Conservation (phyloP, 2,113 vertebrate species). For the Eudyptes chrysolophus region DNA sequence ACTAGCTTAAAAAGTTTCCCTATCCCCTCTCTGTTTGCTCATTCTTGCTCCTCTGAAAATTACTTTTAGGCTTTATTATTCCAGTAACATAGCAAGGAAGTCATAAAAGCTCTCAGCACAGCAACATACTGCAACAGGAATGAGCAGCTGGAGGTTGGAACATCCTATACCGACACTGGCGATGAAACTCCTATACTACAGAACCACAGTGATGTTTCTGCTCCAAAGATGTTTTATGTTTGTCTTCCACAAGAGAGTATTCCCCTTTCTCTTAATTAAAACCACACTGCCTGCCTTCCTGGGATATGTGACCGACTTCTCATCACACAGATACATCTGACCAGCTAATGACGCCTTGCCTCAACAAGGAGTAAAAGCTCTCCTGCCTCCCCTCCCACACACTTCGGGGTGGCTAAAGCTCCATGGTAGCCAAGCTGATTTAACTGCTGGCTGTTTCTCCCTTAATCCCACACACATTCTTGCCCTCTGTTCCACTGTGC, state of each 20-base stretch:
- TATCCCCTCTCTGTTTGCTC: background rate
- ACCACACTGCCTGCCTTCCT: background rate
- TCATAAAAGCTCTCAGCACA: background rate
- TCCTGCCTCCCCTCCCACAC: background rate
- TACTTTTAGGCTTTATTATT: background rate
- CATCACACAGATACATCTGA: background rate
- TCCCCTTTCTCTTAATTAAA: background rate
- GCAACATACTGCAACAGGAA: background rate
- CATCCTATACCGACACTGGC: background rate
- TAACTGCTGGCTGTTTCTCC: background rate
- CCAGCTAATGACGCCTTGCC: background rate
- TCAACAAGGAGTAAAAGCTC: background rate
- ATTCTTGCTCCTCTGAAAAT: background rate
- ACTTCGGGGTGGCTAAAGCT: background rate
- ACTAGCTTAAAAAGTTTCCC: background rate
- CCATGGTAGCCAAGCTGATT: background rate
- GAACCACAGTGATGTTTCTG: background rate
- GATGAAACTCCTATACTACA: background rate
- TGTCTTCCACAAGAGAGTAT: background rate
- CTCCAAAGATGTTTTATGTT: background rate
- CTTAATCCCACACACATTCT: constrained; percentile 17
- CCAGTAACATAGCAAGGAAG: background rate
- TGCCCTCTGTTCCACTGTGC: background rate
- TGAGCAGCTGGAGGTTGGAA: background rate
- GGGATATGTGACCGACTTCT: background rate